Evolutionary conservation across 2,888 invertebrate genomes (phyloP), one percentile per base, ranked within the genome.

Genomic region (Neocrepidodera transversa): DNA sequence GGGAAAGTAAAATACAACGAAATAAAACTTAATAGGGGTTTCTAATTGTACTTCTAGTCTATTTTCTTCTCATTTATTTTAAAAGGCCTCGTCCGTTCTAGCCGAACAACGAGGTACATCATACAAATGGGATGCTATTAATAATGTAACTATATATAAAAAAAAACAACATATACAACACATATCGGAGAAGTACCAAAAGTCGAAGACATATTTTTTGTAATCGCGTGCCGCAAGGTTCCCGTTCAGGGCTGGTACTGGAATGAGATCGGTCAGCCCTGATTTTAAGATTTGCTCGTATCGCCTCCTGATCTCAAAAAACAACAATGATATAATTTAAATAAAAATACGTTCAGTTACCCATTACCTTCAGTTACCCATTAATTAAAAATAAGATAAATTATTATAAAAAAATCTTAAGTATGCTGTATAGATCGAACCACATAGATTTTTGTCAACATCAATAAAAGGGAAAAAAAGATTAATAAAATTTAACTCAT

Each of bases 211-310:
- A 7, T 10, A 30, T 20, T n/a, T 50, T 50, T n/a, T n/a, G n/a
- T n/a, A n/a, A n/a, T n/a, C n/a, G 54, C 55, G 58, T 65, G 59
- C 60, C 58, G 38, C 63, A 62, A 52, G 63, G 64, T 55, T 65
- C 60, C 57, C 56, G 49, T 53, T 53, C 45, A 64, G 68, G 63
- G 61, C 68, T 68, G 71, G 66, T 57, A 63, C 61, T 62, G 63
- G 74, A 74, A 75, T 75, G 79, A 79, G 78, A 79, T 79, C 79
- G 76, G 77, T 73, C 74, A 76, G 77, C 71, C 76, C 74, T 58
- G n/a, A n/a, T n/a, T 40, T 54, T 55, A 55, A 40, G 55, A 63
- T 47, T 55, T 70, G 68, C 71, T 70, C 51, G 51, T 18, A 55
- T 71, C 70, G 71, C 72, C 72, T 70, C 71, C 69, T 67, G 67